Base-by-base conservation (phyloP, 2,888 invertebrate genomes). In the Nomada fucata region DNA sequence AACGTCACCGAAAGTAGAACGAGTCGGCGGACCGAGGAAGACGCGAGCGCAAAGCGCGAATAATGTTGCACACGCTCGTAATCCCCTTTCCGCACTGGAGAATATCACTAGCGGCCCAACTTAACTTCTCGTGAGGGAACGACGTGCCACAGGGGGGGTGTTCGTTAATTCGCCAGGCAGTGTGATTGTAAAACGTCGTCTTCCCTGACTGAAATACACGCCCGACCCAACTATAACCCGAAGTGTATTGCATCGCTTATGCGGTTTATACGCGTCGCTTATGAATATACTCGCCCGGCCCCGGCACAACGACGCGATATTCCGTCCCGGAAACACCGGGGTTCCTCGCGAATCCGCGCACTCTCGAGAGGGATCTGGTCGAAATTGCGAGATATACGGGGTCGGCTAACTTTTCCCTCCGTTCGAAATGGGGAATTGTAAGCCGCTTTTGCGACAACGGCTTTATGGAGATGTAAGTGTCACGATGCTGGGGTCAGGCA, bases 171-270 rank as follows among this genome's bases (percentile, higher is more conserved):
- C 88, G 87, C 83, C 80, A 64, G 79, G 53, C 70, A 79, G 76
- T 73, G 86, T 86, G 86, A 86, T 78, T 86, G 88, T 86, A 86
- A 86, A 86, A 87, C 86, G 86, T 83, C 87, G 85, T 86, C 86
- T 83, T 78, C 79, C 73, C 67, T n/a, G 77, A 63, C 65, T 80
- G 85, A 87, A 76, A 86, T 87, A 87, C 82, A 63, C 81, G 53
- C 47, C 50, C 55, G 44, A 23, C 61, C 71, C 57, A 52, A 55
- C 76, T 76, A 68, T 59, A 78, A 55, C 71, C 70, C 44, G 60
- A 61, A 78, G 83, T 76, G 69, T 82, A 85, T 85, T 74, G 87
- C 86, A 79, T 83, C 73, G 85, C 85, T 82, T 76, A 83, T 71
- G 87, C 83, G 78, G 75, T 86, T 82, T 79, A 86, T 80, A 78